Evolutionary conservation across 1,140 invertebrate genomes (phyloP).

Genomic region (Pseudomyrmex cubaensis): DNA sequence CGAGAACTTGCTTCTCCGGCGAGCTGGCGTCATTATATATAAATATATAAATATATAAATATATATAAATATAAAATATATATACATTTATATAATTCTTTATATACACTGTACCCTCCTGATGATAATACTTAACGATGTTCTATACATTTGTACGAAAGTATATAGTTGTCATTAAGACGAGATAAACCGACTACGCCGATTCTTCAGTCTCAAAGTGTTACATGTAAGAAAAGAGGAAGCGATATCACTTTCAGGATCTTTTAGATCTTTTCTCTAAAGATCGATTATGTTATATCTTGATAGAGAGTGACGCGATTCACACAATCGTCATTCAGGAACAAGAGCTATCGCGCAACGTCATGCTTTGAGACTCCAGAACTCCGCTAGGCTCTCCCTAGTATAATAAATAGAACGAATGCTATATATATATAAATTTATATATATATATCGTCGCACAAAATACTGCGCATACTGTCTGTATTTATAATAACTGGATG

Average conservation of each 20-base stretch:
- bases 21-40: slow-evolving; percentile 83
- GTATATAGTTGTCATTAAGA: slow-evolving; percentile 61
- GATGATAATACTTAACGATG: slow-evolving; percentile 77
- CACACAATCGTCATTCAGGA: slow-evolving; percentile 4
- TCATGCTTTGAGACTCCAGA: slow-evolving; percentile 73
- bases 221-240: slow-evolving; percentile 36
- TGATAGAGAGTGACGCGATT: slow-evolving; percentile 14
- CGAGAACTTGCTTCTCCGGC: slow-evolving; percentile 84
- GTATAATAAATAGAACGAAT: slow-evolving; percentile 68
- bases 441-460: slow-evolving; percentile 60
- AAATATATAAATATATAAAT: slow-evolving; percentile 71
- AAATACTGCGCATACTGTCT: slow-evolving; percentile 76
- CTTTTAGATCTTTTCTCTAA: background rate
- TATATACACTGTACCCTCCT: slow-evolving; percentile 83
- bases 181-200: slow-evolving; percentile 40
- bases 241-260: background rate
- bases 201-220: slow-evolving; percentile 73
- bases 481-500: slow-evolving; percentile 78
- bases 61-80: slow-evolving; percentile 79
- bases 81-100: slow-evolving; percentile 81
- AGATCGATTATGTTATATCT: slow-evolving; percentile 42
- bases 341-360: background rate
- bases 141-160: slow-evolving; percentile 80
- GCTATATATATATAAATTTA: slow-evolving; percentile 53
- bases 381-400: slow-evolving; percentile 43